Conservation (phyloP, 23 tunicate genomes). For the Trididemnum clinides region DNA sequence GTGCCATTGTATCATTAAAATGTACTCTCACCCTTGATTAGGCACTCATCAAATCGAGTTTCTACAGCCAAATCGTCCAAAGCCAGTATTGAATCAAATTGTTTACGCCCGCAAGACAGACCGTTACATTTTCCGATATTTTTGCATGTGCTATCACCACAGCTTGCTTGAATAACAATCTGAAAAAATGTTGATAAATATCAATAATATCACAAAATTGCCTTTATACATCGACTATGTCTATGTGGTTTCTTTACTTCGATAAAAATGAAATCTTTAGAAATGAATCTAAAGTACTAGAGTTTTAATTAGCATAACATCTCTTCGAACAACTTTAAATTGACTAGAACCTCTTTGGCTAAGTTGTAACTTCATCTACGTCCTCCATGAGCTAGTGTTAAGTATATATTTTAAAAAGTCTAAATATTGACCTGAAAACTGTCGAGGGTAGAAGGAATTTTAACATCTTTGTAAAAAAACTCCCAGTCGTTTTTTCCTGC, state of each 20-base stretch:
- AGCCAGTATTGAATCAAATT: neutral
- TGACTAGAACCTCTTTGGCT: no score
- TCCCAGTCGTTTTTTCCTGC: constrained; percentile 1
- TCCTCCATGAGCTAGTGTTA: no score
- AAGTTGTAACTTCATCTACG: no score
- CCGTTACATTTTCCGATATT: neutral
- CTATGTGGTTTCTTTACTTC: no score
- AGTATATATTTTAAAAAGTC: no score
- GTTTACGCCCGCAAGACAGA: neutral
- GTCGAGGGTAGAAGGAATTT: constrained; percentile 25
- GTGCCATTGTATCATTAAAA: no score
- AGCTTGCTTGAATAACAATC: constrained; percentile 4
- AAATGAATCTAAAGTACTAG: no score
- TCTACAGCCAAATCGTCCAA: constrained; percentile 12
- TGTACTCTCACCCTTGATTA: neutral
- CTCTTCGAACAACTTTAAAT: no score
- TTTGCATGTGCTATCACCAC: neutral
- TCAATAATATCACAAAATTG: no score
- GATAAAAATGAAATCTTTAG: no score
- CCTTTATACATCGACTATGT: no score
- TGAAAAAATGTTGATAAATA: neutral
- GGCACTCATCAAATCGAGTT: neutral
- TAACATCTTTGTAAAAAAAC: neutral
- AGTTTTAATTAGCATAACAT: no score
- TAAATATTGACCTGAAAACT: constrained; percentile 53